Base-by-base conservation (phyloP, 1,140 invertebrate genomes). In the Acromyrmex echinatior region DNA sequence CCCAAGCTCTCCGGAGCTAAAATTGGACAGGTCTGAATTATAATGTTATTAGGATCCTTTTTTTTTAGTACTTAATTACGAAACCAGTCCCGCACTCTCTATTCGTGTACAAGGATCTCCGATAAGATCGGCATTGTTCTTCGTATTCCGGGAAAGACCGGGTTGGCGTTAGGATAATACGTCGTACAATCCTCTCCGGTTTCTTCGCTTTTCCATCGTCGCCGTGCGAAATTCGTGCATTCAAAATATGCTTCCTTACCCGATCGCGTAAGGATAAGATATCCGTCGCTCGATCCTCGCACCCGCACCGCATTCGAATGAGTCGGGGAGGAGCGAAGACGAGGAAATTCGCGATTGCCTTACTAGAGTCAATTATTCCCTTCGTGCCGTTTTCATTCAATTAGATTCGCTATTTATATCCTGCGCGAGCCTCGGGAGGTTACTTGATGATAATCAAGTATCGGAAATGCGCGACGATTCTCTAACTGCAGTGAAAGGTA, bases 31-130 rank as follows among this genome's bases (percentile, higher is more conserved):
- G 39, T 9, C 39, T 10, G 9, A 60, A 76, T 82, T 82, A 76
- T 49, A 56, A 31, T 25, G 39, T 74, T 82, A 62, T 53, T n/a
- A 21, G 51, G n/a, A 66, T 81, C 88, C 60, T 9, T 21, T 74
- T 86, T 62, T 85, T 89, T 39, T 86, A 89, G 89, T 90, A 86
- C 77, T 77, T 90, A 90, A 90, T 90, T 89, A 86, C 66, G 31
- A 66, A 66, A 7, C 45, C 60, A 62, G 31, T 66, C 76, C 60
- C 66, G 84, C 81, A 51, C 58, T 81, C 70, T 86, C 45, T 73
- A 18, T 39, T 86, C 60, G 28, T 74, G 84, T 56, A 80, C 5
- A 12, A 6, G 65, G 74, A 74, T 89, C 9, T 14, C 14, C 87
- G 88, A 89, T 89, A 89, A 89, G 74, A 68, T 63, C 80, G 73